Base-by-base conservation (phyloP, 1,140 invertebrate species). In the Penaeus japonicus region DNA sequence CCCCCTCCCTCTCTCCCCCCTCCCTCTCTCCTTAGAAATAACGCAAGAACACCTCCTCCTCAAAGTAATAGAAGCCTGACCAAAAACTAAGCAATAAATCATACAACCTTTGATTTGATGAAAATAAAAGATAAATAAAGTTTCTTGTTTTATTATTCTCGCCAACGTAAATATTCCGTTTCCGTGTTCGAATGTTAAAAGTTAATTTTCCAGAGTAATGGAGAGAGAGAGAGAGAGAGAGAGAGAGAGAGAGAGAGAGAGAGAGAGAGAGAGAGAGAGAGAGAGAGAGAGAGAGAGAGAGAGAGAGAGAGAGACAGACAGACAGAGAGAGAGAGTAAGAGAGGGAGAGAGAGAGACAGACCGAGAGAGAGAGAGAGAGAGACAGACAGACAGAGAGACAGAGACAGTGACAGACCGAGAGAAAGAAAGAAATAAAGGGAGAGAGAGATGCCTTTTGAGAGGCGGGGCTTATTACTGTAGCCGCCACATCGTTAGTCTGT, bases 381-480 rank as follows among this genome's bases (percentile, higher is more conserved):
- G 27, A 78, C n/a, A 78, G 4, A 78, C 12, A 57, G 80, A 82
- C 10, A 62, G 54, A 24, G 80, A 83, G 54, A 59, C n/a, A 83
- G 80, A 83, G 80, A 59, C n/a, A 59, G 82, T 70, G 82, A 53
- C 27, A 84, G 82, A 54, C 20, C n/a, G 62, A 70, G 30, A n/a
- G 22, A 55, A 2, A 53, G 22, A 53, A 0, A n/a, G 53, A 17
- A 2, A 54, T 18, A 80, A 17, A 47, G n/a, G 10, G 47, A 15
- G 5, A 47, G 47, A 4, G 10, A 47, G 15, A 47, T 47, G 47
- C 47, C 47, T 47, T 47, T 47, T 47, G 5, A 47, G 47, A 47
- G 47, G 47, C 47, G 47, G 47, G 10, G 47, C 47, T 47, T 47
- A 47, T 47, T 47, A 47, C 15, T 47, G 15, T 47, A 47, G 4